Evolutionary conservation across 2,888 invertebrate genomes (phyloP), one percentile per base, ranked within the genome.

Genomic region (Leucophenga montana): DNA sequence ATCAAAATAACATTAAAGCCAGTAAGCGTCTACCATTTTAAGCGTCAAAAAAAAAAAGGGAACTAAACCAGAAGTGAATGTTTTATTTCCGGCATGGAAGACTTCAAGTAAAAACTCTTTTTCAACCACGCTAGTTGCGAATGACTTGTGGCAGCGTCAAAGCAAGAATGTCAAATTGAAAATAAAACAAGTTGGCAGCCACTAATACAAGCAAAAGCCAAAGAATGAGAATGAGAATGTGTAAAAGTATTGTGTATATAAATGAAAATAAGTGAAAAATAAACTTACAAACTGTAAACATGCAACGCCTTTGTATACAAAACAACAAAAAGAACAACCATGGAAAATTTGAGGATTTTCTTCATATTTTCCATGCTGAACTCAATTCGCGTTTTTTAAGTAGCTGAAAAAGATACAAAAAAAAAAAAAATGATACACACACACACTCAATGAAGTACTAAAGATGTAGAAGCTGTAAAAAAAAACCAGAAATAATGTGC

Each of bases 211-310:
- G 14, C 5, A 22, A 46, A 48, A 46, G 53, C 6, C 2, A 53
- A 53, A 53, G 53, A 16, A 20, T 44, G 9, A 31, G 16, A 65
- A 33, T 3, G 18, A 31, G 1, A 31, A 46, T 20, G 16, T 48
- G 27, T 27, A 46, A 31, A 31, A 56, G n/a, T n/a, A n/a, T n/a
- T n/a, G n/a, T n/a, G n/a, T n/a, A 20, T 14, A n/a, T 22, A 31
- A 18, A 62, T 66, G 56, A 8, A 22, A 67, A 61, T 50, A 73
- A 66, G 71, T 74, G 69, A 64, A 72, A 74, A 73, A 72, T 75
- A 75, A 75, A 76, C 73, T 76, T 74, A 75, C 74, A 80, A 74
- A 71, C 75, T 66, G 67, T 71, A 67, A 73, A 75, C 79, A 80
- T 79, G 79, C 78, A 71, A 76, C 53, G 62, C 66, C 20, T 50